Percentiles rank a stretch among this genome's conserved stretches.
Evolutionary conservation across 2,797 vertebrate species (phyloP).

Genomic region (Synaphobranchus kaupii): DNA sequence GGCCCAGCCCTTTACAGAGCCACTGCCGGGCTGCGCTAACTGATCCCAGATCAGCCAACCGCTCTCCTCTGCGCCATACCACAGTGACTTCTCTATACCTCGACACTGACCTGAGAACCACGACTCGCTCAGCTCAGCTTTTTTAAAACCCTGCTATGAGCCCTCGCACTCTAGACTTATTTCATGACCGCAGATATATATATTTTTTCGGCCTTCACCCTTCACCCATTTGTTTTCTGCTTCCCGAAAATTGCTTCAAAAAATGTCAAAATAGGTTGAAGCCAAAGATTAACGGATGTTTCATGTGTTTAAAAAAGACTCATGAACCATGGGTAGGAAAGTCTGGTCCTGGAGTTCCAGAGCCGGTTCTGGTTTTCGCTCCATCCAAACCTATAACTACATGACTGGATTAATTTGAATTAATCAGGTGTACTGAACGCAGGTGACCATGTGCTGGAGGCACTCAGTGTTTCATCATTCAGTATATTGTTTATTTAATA

Average conservation of each 20-base stretch:
- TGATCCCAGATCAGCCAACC: not conserved
- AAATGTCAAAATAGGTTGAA: not conserved
- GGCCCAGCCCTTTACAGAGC: not conserved
- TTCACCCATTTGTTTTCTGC: not conserved
- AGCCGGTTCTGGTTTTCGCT: too few species aligned
- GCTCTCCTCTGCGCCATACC: not conserved
- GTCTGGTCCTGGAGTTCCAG: too few species aligned
- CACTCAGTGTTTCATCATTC: too few species aligned
- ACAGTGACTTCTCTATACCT: not conserved
- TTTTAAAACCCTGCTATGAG: not conserved
- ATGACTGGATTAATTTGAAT: too few species aligned
- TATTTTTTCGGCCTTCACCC: not conserved
- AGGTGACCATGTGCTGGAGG: too few species aligned
- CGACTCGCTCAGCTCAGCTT: not conserved
- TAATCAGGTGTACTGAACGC: too few species aligned
- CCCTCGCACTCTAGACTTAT: not conserved
- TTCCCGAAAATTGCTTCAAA: not conserved
- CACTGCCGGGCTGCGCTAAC: not conserved
- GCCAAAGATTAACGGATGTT: not conserved
- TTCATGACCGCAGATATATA: not conserved
- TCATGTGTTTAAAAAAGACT: not conserved
- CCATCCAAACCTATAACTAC: too few species aligned
- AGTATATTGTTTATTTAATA: too few species aligned
- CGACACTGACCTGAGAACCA: not conserved
- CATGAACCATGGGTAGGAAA: too few species aligned